Conservation (phyloP, 2,888 invertebrate genomes). For the Auanema freiburgensis region DNA sequence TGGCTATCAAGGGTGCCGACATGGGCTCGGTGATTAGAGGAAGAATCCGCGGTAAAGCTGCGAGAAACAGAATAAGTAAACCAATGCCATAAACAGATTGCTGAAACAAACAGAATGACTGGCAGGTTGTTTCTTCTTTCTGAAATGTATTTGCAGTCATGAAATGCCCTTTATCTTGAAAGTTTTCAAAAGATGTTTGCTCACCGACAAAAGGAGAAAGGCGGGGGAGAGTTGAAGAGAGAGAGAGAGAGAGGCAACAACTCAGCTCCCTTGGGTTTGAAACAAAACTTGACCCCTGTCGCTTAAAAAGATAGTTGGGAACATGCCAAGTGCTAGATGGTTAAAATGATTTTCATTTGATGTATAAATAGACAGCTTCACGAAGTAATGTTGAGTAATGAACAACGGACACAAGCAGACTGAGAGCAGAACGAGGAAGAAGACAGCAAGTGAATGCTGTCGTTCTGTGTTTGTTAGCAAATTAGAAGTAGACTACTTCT, state of each 20-base stretch:
- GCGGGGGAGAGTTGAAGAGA: not conserved
- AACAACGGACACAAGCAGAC: too few species aligned
- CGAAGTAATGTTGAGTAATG: too few species aligned
- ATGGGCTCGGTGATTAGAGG: conserved; percentile 33
- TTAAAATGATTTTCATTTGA: too few species aligned
- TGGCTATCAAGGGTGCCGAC: conserved; percentile 52
- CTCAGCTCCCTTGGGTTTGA: too few species aligned
- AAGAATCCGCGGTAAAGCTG: conserved; percentile 52
- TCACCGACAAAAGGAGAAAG: not conserved
- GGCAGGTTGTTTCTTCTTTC: not conserved
- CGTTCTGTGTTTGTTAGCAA: not conserved
- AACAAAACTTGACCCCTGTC: too few species aligned
- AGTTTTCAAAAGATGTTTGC: not conserved
- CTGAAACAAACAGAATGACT: conserved; percentile 33
- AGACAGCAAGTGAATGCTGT: not conserved
- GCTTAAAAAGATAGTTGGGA: too few species aligned
- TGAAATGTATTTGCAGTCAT: not conserved
- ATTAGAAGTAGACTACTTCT: too few species aligned
- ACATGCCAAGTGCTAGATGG: too few species aligned
- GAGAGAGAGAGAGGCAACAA: not conserved
- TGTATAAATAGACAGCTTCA: too few species aligned
- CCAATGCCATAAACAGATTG: conserved; percentile 61
- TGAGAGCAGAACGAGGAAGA: too few species aligned
- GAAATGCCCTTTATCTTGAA: not conserved
- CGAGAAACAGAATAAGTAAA: conserved; percentile 54